phyloP scores from a whole-genome alignment of 1,140 invertebrate species.

The Drosophila athabasca region DNA sequence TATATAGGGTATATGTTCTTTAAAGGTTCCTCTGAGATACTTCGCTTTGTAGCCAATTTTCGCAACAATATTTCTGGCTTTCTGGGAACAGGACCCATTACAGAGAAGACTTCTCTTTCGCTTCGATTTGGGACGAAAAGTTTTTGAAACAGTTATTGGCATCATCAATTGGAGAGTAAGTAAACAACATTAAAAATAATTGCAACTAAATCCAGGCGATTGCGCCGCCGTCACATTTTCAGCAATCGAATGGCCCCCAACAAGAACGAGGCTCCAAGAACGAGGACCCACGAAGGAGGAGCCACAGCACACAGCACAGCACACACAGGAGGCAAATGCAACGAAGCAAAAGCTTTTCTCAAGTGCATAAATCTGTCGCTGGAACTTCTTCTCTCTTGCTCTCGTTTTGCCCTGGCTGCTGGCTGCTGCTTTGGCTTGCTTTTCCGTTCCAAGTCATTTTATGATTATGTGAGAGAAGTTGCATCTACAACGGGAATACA shows the following conservation, averaged over 20 bases:
- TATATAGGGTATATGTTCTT: too few species aligned
- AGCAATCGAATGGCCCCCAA: constrained; percentile 61
- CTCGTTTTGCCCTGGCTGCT: not conserved
- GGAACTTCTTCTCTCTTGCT: constrained; percentile 62
- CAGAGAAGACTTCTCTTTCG: constrained; percentile 7
- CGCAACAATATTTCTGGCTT: constrained; percentile 32
- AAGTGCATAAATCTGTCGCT: constrained; percentile 76
- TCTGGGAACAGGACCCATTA: constrained; percentile 11
- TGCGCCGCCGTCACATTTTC: constrained; percentile 77
- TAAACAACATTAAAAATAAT: constrained; percentile 83
- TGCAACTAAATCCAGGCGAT: constrained; percentile 80
- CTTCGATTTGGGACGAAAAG: constrained; percentile 68
- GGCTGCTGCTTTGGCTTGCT: constrained; percentile 21
- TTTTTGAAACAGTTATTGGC: constrained; percentile 80
- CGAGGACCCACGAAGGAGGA: constrained; percentile 10
- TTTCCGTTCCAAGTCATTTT: constrained; percentile 66
- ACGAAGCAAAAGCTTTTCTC: constrained; percentile 72
- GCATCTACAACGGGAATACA: constrained; percentile 21
- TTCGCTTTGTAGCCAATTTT: constrained; percentile 33
- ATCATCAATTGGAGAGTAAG: constrained; percentile 81
- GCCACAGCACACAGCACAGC: constrained; percentile 12
- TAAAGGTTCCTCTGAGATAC: constrained; percentile 8
- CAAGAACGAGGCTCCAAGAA: constrained; percentile 4
- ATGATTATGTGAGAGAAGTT: constrained; percentile 82
- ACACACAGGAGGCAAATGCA: constrained; percentile 32